phyloP scores from a whole-genome alignment of 2,113 vertebrate genomes.

The Gobio gobio region DNA sequence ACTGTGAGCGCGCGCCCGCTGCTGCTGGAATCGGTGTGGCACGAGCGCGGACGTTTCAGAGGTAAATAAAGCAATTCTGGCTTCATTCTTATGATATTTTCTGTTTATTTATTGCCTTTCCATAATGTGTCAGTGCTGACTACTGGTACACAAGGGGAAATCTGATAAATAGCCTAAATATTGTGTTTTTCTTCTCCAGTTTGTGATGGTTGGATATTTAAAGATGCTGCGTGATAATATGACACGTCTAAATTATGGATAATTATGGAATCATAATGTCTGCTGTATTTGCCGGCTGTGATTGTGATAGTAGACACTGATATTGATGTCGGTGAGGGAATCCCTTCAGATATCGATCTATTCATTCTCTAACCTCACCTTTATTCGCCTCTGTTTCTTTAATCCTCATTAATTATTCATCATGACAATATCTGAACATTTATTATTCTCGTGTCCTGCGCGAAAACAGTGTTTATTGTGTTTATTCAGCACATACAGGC shows the following conservation, averaged over 20 bases:
- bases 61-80: conserved; percentile 21
- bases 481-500: background rate
- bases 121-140: background rate
- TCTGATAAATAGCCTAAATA: background rate
- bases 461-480: background rate
- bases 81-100: background rate
- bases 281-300: background rate
- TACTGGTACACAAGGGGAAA: background rate
- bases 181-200: background rate
- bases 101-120: background rate
- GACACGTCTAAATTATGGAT: background rate
- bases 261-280: background rate
- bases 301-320: background rate
- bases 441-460: background rate
- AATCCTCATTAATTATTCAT: background rate
- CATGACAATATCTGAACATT: background rate
- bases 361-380: background rate
- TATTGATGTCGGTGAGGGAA: conserved; percentile 19
- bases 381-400: background rate
- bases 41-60: conserved; percentile 51
- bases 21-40: conserved; percentile 46
- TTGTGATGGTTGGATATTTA: background rate
- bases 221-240: background rate
- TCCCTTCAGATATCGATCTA: conserved; percentile 7
- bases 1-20: conserved; percentile 61